Base-by-base conservation (phyloP, 2,888 invertebrate species). In the Dolomedes plantarius region DNA sequence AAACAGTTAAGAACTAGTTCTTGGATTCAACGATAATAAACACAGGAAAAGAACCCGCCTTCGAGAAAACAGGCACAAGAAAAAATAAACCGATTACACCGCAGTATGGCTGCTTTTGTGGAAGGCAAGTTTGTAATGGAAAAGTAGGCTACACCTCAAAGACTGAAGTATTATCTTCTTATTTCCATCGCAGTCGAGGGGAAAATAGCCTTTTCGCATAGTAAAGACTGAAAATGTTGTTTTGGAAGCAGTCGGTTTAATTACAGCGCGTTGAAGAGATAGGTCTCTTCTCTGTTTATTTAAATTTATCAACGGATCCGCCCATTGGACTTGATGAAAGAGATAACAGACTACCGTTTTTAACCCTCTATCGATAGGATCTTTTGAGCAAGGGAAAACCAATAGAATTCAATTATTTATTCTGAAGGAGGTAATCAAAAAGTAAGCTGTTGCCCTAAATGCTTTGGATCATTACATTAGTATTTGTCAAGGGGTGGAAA, bases 111-210 rank as follows among this genome's bases (percentile, higher is more conserved):
- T 32, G 32, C 32, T 32, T 67, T 67, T 32, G 32, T 67, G 36
- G 11, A 67, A 31, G 32, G 36, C 32, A 19, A 36, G 32, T 67
- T 32, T 19, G 23, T 79, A 68, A 76, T 69, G 29, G 76, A 68
- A 73, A 85, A 85, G 77, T 85, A 85, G 83, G 83, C 36, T 85
- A 85, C 65, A 85, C 50, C 67, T 72, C 67, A 71, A 83, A 68
- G 64, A 64, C 65, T 64, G 39, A n/a, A 29, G 19, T 39, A 73
- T 75, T 82, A 85, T 85, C 82, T 76, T 64, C 69, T 32, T 71
- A 82, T 82, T 82, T 82, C 65, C 68, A 77, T 85, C 73, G 72
- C 50, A 73, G 64, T 72, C 23, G 72, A 31, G 32, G 29, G 73
- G 72, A 77, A 69, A 76, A 72, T 5, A 65, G 83, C 39, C 71